Evolutionary conservation across 2,888 invertebrate genomes (phyloP), one percentile per base, ranked within the genome.

Genomic region (Plebejus anna): DNA sequence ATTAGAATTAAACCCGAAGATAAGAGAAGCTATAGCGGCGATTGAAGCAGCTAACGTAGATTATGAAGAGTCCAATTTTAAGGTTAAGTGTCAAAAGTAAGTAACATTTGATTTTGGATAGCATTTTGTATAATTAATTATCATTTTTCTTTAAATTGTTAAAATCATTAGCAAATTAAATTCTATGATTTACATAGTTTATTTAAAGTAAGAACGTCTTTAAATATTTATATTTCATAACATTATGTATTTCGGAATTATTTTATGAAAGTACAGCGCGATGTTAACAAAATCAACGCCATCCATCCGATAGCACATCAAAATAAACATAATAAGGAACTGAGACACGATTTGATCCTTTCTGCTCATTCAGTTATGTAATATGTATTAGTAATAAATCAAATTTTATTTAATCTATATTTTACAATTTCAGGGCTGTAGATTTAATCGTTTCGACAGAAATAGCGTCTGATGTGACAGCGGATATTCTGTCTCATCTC

Each of bases 1-100:
- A 81, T 80, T 97, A 0, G 85, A 94, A 79, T 79, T 83, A 2
- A 91, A 94, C 82, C 82, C 89, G 1, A 83, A 89, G 38, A 80
- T 96, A 70, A 82, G 83, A 76, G 81, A 88, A 11, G 92, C 94
- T 3, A 92, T 96, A 51, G 78, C 85, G 7, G 87, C 90, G 51
- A 90, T 96, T 22, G 91, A 95, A 79, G 86, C 92, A 13, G 91
- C 95, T 7, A 94, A 94, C 79, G 91, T 89, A 79, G 87, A 94
- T 76, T 94, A 92, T 77, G 88, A 88, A 13, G 90, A 94, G 80
- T 88, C 85, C 0, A 86, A 87, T 77, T 90, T 96, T 66, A 94
- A 95, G 83, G 85, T 90, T 57, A 90, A 90, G 96, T 83, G 85
- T 84, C 75, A 87, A 80, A 93, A 91, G 83, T 81, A 85, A 83